Conservation (phyloP, 2,113 vertebrate species). For the Phalacrocorax pelagicus region DNA sequence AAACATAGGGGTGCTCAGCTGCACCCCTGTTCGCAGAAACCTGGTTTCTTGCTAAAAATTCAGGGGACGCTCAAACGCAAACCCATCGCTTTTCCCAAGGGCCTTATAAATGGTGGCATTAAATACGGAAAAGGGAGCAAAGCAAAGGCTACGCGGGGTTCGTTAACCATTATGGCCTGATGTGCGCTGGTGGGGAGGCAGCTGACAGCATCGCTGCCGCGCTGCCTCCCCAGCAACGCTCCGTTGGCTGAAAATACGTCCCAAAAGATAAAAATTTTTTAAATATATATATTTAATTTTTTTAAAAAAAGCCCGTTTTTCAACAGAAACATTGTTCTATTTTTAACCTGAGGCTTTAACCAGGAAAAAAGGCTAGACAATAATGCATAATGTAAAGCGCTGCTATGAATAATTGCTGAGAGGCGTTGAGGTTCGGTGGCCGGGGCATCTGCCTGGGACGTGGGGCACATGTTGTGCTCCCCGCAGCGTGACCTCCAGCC, state of each 20-base stretch:
- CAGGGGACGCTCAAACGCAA: not conserved
- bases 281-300: too few species aligned
- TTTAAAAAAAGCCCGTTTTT: not conserved
- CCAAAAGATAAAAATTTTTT: not conserved
- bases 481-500: not conserved
- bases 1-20: accelerated
- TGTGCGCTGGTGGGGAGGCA: not conserved
- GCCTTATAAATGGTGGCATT: not conserved
- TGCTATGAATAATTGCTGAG: not conserved
- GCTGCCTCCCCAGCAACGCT: not conserved
- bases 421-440: not conserved
- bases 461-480: not conserved
- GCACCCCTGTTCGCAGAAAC: not conserved
- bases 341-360: not conserved
- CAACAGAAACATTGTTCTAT: not conserved
- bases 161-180: not conserved
- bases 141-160: not conserved
- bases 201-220: not conserved
- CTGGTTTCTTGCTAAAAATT: not conserved
- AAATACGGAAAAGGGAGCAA: not conserved
- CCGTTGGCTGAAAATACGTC: not conserved
- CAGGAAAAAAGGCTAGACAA: not conserved
- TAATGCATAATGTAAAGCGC: not conserved
- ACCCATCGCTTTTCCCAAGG: not conserved
- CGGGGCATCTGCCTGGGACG: accelerated